Conservation (phyloP, 2,888 invertebrate species). For the Adineta ricciae region DNA sequence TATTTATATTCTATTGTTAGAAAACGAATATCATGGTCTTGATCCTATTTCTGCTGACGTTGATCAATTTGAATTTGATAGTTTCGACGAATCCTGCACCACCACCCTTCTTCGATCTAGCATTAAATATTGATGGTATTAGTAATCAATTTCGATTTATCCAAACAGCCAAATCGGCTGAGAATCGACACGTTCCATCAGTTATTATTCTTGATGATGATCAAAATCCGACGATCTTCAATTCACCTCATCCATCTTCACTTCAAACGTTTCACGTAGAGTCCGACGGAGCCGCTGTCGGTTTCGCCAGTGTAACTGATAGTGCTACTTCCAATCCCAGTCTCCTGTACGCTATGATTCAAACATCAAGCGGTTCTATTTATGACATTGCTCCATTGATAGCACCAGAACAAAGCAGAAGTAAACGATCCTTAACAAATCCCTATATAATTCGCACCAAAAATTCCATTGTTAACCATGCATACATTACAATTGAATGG, state of each 20-base stretch:
- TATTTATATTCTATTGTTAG: not conserved
- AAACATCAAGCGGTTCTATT: not conserved
- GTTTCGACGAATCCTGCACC: not conserved
- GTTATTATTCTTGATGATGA: not conserved
- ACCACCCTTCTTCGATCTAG: not conserved
- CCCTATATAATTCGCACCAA: not conserved
- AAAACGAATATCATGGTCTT: not conserved
- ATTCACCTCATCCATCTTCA: not conserved
- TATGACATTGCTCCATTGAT: not conserved
- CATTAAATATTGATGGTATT: not conserved
- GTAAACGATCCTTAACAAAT: not conserved
- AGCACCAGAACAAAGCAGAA: not conserved
- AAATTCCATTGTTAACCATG: not conserved
- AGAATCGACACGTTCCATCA: not conserved
- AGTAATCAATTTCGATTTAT: not conserved
- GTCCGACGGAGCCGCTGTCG: not conserved
- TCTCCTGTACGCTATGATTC: not conserved
- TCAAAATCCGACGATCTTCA: not conserved
- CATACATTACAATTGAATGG: not conserved
- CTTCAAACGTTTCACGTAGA: not conserved
- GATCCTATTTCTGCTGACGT: not conserved
- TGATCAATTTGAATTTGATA: not conserved
- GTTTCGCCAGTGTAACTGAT: not conserved
- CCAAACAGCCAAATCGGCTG: not conserved
- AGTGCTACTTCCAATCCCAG: not conserved